Conservation (phyloP, 1,140 invertebrate genomes). For the Delia radicum region DNA sequence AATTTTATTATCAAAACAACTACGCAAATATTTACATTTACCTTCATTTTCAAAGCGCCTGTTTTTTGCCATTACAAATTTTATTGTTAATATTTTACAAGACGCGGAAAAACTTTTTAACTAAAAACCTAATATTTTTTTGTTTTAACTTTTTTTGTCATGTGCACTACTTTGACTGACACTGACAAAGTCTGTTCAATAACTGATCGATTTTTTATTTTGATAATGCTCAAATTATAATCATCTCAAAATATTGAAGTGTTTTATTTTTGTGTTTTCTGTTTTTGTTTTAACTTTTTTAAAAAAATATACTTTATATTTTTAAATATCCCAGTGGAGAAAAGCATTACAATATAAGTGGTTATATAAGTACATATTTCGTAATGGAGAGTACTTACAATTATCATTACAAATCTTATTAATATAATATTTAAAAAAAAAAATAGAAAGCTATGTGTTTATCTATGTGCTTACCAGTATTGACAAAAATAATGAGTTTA, state of each 20-base stretch:
- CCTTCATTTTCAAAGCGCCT: conserved; percentile 2
- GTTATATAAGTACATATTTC: too few relatives aligned
- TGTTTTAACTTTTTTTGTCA: background rate
- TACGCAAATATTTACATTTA: conserved; percentile 13
- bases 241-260: background rate
- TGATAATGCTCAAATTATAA: background rate
- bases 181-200: conserved; percentile 10
- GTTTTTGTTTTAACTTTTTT: background rate
- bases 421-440: too few relatives aligned
- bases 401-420: too few relatives aligned
- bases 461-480: too few relatives aligned
- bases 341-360: too few relatives aligned
- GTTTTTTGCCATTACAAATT: conserved; percentile 4
- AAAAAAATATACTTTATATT: background rate
- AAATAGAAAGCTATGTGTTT: too few relatives aligned
- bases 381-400: too few relatives aligned
- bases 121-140: background rate
- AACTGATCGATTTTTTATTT: conserved; percentile 7
- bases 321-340: too few relatives aligned
- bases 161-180: background rate
- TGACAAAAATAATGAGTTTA: too few relatives aligned
- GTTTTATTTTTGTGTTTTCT: background rate
- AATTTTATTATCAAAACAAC: background rate
- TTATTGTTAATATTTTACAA: background rate
- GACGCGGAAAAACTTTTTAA: background rate